These are phyloP conservation scores for Chalcosyrphus nemorum DNA, from an alignment of 2,888 invertebrate species.

Conservation along the genomic window DNA sequence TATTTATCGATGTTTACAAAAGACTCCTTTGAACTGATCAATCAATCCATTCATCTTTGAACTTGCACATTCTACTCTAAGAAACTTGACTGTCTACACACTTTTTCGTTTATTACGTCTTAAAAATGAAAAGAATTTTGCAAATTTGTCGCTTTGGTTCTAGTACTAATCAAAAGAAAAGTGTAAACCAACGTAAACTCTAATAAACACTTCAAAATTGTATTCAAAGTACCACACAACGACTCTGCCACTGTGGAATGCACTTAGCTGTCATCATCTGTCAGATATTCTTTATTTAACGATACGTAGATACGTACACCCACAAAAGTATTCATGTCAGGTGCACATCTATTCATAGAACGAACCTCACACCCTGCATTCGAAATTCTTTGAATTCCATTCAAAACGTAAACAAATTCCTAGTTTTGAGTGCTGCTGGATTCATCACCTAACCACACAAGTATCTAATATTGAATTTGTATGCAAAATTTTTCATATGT, in stretches of 20 bases:
- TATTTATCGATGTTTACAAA: too few species aligned
- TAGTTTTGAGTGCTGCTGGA: neutral
- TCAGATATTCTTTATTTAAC: neutral
- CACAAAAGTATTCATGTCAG: constrained; percentile 54
- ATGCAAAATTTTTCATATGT: constrained; percentile 1
- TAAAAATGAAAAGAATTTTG: too few species aligned
- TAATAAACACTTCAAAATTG: neutral
- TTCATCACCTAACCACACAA: neutral
- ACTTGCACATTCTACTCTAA: too few species aligned
- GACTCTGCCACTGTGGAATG: constrained; percentile 23
- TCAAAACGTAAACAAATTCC: constrained; percentile 62
- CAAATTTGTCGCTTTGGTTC: too few species aligned
- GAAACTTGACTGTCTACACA: too few species aligned
- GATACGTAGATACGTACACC: neutral
- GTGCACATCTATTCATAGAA: constrained; percentile 55
- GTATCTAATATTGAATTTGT: neutral
- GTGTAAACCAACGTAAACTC: neutral
- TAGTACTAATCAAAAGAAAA: neutral
- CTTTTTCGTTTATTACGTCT: too few species aligned
- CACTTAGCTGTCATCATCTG: constrained; percentile 23
- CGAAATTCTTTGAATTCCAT: constrained; percentile 66
- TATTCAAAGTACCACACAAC: neutral
- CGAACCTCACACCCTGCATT: constrained; percentile 50
- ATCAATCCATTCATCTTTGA: too few species aligned
- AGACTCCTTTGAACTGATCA: too few species aligned